phyloP scores from a whole-genome alignment of 2,113 vertebrate genomes.

The Ancistrus triradiatus region DNA sequence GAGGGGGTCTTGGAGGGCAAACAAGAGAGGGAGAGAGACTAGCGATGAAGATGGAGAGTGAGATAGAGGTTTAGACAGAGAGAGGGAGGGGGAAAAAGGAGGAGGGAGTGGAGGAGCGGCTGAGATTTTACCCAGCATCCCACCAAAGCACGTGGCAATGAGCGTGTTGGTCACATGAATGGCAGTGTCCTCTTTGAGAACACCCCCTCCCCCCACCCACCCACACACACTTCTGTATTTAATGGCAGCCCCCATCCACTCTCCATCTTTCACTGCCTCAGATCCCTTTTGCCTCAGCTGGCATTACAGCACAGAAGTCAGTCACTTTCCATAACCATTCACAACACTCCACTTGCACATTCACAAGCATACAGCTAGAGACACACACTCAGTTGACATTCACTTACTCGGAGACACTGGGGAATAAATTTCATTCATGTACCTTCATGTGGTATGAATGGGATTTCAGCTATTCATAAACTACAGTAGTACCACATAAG shows the following conservation, averaged over 20 bases:
- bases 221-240: neutral
- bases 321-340: conserved; percentile 34
- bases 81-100: conserved; percentile 34
- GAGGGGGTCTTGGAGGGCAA: conserved; percentile 41
- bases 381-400: conserved; percentile 22
- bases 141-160: conserved; percentile 57
- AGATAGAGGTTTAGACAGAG: conserved; percentile 21
- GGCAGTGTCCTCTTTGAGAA: conserved; percentile 33
- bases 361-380: conserved; percentile 50
- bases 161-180: conserved; percentile 63
- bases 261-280: conserved; percentile 22
- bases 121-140: conserved; percentile 56
- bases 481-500: no score
- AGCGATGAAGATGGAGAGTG: neutral
- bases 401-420: conserved; percentile 25
- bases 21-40: conserved; percentile 10
- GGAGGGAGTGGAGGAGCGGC: conserved; percentile 9
- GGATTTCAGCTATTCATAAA: conserved; percentile 8
- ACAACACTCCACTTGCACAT: conserved; percentile 52
- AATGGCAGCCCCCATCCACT: conserved; percentile 12
- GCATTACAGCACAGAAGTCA: conserved; percentile 28
- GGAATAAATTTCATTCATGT: conserved; percentile 52
- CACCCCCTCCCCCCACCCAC: no score
- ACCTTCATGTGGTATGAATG: conserved; percentile 49
- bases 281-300: conserved; percentile 10